phyloP scores from a whole-genome alignment of 1,140 invertebrate genomes.

The Aradophagus sp. region DNA sequence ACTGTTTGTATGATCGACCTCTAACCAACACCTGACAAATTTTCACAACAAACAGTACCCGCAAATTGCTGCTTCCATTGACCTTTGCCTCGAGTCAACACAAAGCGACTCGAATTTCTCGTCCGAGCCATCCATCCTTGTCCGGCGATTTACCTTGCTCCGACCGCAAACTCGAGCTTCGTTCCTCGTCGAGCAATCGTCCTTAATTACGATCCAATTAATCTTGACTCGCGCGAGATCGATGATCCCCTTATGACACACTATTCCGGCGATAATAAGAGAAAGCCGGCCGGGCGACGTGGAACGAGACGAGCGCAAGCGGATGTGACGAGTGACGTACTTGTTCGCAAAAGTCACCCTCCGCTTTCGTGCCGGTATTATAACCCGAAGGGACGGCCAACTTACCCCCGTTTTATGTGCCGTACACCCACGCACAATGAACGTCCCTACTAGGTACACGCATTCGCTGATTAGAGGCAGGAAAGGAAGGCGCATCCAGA shows the following conservation, averaged over 20 bases:
- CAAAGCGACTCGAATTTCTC: no score
- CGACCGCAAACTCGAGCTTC: no score
- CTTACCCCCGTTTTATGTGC: slow-evolving; percentile 57
- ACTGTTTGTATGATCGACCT: no score
- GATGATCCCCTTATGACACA: slow-evolving; percentile 36
- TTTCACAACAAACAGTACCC: no score
- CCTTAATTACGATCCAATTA: slow-evolving; percentile 23
- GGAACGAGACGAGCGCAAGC: slow-evolving; percentile 64
- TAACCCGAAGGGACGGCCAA: slow-evolving; percentile 55
- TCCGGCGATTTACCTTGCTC: no score
- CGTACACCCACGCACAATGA: slow-evolving; percentile 72
- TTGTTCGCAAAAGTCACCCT: slow-evolving; percentile 60
- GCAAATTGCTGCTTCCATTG: no score
- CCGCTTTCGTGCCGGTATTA: slow-evolving; percentile 56
- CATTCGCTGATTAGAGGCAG: slow-evolving; percentile 72
- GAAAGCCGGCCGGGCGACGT: slow-evolving; percentile 29
- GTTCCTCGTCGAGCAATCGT: not conserved
- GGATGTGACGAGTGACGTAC: slow-evolving; percentile 69
- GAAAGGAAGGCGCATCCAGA: slow-evolving; percentile 49
- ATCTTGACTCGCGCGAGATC: slow-evolving; percentile 4
- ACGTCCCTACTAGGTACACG: slow-evolving; percentile 71
- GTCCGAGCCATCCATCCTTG: no score
- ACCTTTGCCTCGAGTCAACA: no score
- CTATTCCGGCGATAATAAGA: slow-evolving; percentile 41
- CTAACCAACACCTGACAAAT: no score